phyloP scores from a whole-genome alignment of 2,888 invertebrate species.

The Myopa tessellatipennis region DNA sequence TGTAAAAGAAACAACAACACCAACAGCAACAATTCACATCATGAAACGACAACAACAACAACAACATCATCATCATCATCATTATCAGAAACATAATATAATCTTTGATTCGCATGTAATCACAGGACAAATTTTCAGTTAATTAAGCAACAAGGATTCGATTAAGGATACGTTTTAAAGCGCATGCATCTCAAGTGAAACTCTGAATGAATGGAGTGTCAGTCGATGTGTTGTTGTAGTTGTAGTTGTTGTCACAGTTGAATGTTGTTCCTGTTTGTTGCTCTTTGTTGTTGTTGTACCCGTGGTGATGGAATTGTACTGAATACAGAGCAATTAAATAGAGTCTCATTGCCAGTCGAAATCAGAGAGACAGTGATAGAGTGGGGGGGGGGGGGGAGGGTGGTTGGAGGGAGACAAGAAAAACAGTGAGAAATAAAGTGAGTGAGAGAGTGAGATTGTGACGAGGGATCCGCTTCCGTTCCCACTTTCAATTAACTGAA shows the following conservation, averaged over 20 bases:
- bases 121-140: slow-evolving; percentile 26
- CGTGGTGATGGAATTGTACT: too few species aligned
- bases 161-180: neutral
- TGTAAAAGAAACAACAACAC: too few species aligned
- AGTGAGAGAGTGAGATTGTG: too few species aligned
- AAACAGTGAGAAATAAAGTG: too few species aligned
- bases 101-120: slow-evolving; percentile 25
- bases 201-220: neutral
- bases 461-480: neutral
- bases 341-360: neutral
- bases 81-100: neutral
- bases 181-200: neutral
- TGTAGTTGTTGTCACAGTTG: neutral
- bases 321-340: neutral
- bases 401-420: too few species aligned
- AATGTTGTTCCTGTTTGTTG: neutral
- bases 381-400: too few species aligned
- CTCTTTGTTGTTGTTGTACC: neutral
- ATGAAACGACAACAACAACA: neutral
- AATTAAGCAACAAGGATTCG: slow-evolving; percentile 26
- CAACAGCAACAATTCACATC: too few species aligned
- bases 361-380: too few species aligned
- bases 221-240: neutral
- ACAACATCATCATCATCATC: neutral
- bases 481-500: neutral